These are phyloP conservation scores for Fragum fragum DNA, from an alignment of 2,888 invertebrate species.

Conservation along the genomic window DNA sequence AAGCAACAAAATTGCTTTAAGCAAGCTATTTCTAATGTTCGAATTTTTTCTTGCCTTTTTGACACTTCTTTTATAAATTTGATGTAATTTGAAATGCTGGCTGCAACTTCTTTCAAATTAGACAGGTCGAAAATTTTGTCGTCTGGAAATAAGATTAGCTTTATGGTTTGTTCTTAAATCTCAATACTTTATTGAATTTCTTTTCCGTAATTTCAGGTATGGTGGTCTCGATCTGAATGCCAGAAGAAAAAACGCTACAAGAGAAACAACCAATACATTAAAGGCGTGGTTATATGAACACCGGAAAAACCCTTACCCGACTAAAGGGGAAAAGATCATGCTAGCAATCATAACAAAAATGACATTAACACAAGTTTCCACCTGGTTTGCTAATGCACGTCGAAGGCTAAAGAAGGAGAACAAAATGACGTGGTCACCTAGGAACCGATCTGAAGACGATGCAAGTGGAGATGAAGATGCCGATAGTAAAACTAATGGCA, in stretches of 20 bases:
- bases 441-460: conserved; percentile 89
- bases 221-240: conserved; percentile 93
- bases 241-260: conserved; percentile 98
- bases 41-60: too few species aligned
- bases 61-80: too few species aligned
- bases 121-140: too few species aligned
- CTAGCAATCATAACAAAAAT: conserved; percentile 98
- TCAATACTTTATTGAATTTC: too few species aligned
- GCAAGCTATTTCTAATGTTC: too few species aligned
- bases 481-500: conserved; percentile 57
- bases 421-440: conserved; percentile 99
- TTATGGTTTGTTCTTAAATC: too few species aligned
- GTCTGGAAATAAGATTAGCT: too few species aligned
- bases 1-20: too few species aligned
- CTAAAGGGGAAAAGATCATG: conserved; percentile 98
- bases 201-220: conserved; percentile 70
- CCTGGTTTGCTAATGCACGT: conserved; percentile 98
- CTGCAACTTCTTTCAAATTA: too few species aligned
- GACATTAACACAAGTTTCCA: conserved; percentile 96
- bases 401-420: conserved; percentile 98
- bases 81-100: too few species aligned
- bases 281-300: conserved; percentile 99
- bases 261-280: conserved; percentile 98
- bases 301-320: conserved; percentile 98
- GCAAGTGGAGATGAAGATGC: conserved; percentile 82